These are phyloP conservation scores for Thamnophis elegans DNA, from an alignment of 2,797 vertebrate genomes.

Conservation along the genomic window DNA sequence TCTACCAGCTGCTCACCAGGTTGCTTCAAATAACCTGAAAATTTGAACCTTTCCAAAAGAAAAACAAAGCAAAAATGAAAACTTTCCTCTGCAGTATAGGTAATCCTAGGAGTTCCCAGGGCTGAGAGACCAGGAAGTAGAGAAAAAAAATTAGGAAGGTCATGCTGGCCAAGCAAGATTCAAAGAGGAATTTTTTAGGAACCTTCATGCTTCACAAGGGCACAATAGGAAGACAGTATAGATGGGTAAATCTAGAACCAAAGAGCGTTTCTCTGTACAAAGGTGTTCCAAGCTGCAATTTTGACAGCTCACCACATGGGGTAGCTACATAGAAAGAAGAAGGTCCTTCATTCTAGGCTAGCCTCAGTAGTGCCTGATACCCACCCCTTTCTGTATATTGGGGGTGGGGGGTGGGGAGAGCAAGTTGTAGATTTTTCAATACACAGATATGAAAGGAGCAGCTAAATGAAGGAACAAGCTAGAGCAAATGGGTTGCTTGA, in stretches of 20 bases:
- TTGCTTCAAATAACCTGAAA: not conserved
- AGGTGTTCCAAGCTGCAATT: not conserved
- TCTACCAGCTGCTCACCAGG: not conserved
- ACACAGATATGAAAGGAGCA: no score
- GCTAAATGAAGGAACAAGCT: not conserved
- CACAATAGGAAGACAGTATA: not conserved
- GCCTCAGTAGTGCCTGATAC: not conserved
- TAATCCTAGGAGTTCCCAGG: not conserved
- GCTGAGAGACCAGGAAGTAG: not conserved
- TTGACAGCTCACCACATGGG: not conserved
- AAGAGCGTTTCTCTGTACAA: not conserved
- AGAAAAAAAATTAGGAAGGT: no score
- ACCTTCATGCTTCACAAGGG: not conserved
- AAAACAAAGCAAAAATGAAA: not conserved
- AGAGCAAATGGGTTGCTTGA: not conserved
- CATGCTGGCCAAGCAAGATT: not conserved
- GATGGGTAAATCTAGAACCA: not conserved
- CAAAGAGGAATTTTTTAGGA: not conserved
- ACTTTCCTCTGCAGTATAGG: not conserved
- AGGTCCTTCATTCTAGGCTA: not conserved
- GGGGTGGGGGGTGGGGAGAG: accelerated
- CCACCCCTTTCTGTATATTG: not conserved
- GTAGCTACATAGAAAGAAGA: not conserved
- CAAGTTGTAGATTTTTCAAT: not conserved
- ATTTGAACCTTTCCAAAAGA: not conserved